These are phyloP conservation scores for Mola mola DNA, from an alignment of 2,113 vertebrate genomes.

Conservation along the genomic window DNA sequence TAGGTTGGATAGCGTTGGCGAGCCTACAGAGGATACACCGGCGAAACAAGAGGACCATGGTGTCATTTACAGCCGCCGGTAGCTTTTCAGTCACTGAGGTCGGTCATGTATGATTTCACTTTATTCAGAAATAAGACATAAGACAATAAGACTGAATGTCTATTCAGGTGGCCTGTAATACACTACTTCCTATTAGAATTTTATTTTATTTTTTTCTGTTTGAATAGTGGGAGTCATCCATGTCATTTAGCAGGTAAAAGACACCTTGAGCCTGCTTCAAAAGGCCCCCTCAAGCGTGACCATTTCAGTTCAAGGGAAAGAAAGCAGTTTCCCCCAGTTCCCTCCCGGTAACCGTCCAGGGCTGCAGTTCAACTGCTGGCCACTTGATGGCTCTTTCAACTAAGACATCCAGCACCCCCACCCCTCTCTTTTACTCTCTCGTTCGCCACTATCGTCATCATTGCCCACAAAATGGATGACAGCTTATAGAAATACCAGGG, in stretches of 20 bases:
- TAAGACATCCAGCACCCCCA: slow-evolving; percentile 52
- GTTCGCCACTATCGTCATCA: slow-evolving; percentile 71
- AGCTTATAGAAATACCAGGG: slow-evolving; percentile 81
- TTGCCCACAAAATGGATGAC: slow-evolving; percentile 85
- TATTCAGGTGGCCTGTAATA: not conserved
- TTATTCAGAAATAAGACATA: slow-evolving; percentile 40
- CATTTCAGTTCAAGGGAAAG: slow-evolving; percentile 45
- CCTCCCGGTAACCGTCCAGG: not conserved
- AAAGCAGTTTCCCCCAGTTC: slow-evolving; percentile 47
- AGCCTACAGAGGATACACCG: slow-evolving; percentile 65
- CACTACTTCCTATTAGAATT: not conserved
- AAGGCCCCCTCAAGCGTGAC: slow-evolving; percentile 48
- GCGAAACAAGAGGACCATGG: slow-evolving; percentile 62
- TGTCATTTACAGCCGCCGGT: slow-evolving; percentile 60
- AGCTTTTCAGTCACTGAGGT: slow-evolving; percentile 42
- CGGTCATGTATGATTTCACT: slow-evolving; percentile 52
- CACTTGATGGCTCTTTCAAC: slow-evolving; percentile 80
- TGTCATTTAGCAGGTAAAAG: slow-evolving; percentile 32
- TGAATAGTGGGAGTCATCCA: no score
- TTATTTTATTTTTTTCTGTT: not conserved
- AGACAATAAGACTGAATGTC: slow-evolving; percentile 5
- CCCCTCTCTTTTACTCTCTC: slow-evolving; percentile 4
- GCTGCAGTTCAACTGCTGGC: slow-evolving; percentile 60
- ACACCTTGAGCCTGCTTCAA: slow-evolving; percentile 43
- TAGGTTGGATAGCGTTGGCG: slow-evolving; percentile 23